Base-by-base conservation (phyloP, 2,888 invertebrate genomes). In the Hipparchia sbordonii region DNA sequence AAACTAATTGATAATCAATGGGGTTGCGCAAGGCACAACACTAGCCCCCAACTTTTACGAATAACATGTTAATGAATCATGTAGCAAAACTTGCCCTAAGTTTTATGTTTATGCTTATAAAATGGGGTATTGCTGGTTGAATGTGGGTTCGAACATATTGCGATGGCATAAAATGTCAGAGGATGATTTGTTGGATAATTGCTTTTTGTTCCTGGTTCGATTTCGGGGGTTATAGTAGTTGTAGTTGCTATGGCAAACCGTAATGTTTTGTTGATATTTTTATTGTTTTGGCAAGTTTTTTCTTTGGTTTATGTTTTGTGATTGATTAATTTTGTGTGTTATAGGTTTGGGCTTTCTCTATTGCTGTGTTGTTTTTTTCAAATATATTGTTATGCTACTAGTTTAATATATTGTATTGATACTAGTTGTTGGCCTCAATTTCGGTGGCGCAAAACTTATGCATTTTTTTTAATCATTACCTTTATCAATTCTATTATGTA, bases 1-100 rank as follows among this genome's bases (percentile, higher is more conserved):
- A 89, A 88, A 91, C 90, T 92, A 93, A 93, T 93, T 92, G 93
- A 93, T 93, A 93, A 93, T 92, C 93, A 91, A 90, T 92, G 91
- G 86, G 84, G 84, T 83, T 79, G 82, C 82, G 77, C 85, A 84
- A 82, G 87, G 91, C 80, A 80, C 79, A 79, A 79, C 79, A 78
- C 80, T 85, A 71, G 84, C 72, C 89, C 90, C 87, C 84, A 85
- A 77, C 80, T 85, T 65, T 82, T 84, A 83, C 79, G 81, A 81
- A 82, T 86, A 85, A 82, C 85, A 90, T 90, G 87, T 91, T 90
- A 91, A 91, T 91, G 89, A 91, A 87, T 91, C 89, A 91, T 89
- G 79, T 84, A 87, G 85, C 84, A 86, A 86, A 87, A 82, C 82
- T 82, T 83, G 81, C 82, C 82, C 83, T 77, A 82, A 86, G 86